Evolutionary conservation across 2,888 invertebrate genomes (phyloP), one percentile per base, ranked within the genome.

Genomic region (Athalia rosae): DNA sequence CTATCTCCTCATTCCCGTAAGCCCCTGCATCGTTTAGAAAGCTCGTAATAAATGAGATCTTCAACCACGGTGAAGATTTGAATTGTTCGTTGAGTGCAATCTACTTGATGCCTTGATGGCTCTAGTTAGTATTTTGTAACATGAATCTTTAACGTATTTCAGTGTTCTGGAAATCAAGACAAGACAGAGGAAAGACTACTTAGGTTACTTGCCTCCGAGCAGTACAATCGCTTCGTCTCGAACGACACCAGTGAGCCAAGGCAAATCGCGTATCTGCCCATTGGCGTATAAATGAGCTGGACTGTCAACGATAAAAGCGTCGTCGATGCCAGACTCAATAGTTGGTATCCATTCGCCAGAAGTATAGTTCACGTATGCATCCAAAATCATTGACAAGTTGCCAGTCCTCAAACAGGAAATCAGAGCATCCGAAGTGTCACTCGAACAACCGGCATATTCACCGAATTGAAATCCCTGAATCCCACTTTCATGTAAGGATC

Each of bases 181-280:
- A 3, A 4, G 11, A 9, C 15, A 7, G 3, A 9, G 1, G 81
- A 81, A 0, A 81, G 81, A 9, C 79, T 45, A 81, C 81, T 82
- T 4, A 41, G 64, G n/a, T 47, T 4, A 79, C 80, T 81, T 82
- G 87, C 89, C 81, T 13, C 79, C 13, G 8, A 85, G 80, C 76
- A 80, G 83, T 0, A 79, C 0, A 7, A 86, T 74, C 66, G 86
- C 87, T 78, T 89, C 89, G 69, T 88, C 84, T 58, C 78, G 41
- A 4, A 80, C 81, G 0, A 85, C 56, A 41, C 88, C 88, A 3
- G 82, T 80, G 63, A 89, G 87, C 82, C 83, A 84, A 3, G 89
- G 89, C 77, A 89, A 84, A 67, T 88, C 87, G 5, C 86, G 83
- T 66, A 85, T 87, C 28, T 81, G 74, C 2, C 82, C 81, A 4